Evolutionary conservation across 2,113 vertebrate species (phyloP).

Genomic region (Albula glossodonta): DNA sequence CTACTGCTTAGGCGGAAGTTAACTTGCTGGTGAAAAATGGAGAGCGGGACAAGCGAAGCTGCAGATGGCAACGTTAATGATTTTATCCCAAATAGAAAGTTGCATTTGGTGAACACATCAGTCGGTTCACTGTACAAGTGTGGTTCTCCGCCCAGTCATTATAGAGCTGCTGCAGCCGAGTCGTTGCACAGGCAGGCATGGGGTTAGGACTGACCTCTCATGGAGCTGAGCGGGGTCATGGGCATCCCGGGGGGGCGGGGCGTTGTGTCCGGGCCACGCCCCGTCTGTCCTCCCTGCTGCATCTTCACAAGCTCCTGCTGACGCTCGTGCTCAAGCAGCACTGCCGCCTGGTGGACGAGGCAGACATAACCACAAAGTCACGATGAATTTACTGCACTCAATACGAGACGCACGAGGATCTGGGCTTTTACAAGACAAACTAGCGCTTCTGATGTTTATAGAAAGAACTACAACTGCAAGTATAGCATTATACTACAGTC

Average conservation of each 20-base stretch:
- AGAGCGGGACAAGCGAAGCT: no score
- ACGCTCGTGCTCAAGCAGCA: conserved; percentile 80
- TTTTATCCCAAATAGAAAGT: no score
- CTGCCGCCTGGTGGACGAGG: conserved; percentile 68
- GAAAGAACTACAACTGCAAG: no score
- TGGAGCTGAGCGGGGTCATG: conserved; percentile 49
- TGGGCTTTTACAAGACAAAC: not conserved
- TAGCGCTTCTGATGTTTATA: not conserved
- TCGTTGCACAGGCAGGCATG: not conserved
- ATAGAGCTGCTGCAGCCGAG: not conserved
- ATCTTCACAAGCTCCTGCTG: conserved; percentile 81
- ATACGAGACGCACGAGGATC: not conserved
- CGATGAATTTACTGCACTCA: not conserved
- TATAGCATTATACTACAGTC: no score
- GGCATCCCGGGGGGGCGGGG: conserved; percentile 36
- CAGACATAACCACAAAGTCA: not conserved
- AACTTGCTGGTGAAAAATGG: no score
- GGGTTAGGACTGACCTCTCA: conserved; percentile 54
- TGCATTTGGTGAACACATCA: no score
- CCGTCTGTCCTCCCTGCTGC: conserved; percentile 58
- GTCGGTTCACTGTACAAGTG: no score
- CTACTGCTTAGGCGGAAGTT: no score
- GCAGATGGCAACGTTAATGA: no score
- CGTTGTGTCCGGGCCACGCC: conserved; percentile 38
- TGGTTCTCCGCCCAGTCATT: not conserved